A percentile compares a stretch with the other conserved stretches of the same genome.
These are phyloP conservation scores for Pogonocherus hispidulus DNA, from an alignment of 2,888 invertebrate genomes.

Conservation along the genomic window DNA sequence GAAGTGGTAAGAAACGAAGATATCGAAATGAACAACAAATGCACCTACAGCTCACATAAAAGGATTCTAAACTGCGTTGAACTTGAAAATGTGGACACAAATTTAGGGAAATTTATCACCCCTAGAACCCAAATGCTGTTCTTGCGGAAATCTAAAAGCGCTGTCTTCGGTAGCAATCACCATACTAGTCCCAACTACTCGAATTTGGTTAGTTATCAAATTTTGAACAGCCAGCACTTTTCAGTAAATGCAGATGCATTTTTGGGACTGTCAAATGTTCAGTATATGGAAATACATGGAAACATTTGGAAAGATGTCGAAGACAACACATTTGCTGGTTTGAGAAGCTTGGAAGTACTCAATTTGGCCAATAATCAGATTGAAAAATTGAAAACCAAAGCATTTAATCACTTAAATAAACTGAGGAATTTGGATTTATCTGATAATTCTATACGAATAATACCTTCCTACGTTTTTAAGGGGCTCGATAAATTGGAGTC, in stretches of 20 bases:
- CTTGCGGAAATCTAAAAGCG: not conserved
- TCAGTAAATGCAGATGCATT: conserved; percentile 15
- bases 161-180: conserved; percentile 1
- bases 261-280: conserved; percentile 25
- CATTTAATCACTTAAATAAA: conserved; percentile 20
- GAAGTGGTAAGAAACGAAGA: not conserved
- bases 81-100: conserved; percentile 10
- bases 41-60: conserved; percentile 11
- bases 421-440: conserved; percentile 24
- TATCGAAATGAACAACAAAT: conserved; percentile 25
- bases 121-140: conserved; percentile 22
- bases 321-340: conserved; percentile 24
- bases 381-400: conserved; percentile 9
- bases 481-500: conserved; percentile 3
- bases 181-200: conserved; percentile 3
- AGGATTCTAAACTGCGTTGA: conserved; percentile 23
- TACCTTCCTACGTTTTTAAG: conserved; percentile 24
- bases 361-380: conserved; percentile 26
- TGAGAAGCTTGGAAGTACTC: conserved; percentile 20
- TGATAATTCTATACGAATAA: conserved; percentile 11
- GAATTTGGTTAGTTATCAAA: conserved; percentile 17
- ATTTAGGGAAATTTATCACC: conserved; percentile 1
- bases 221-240: conserved; percentile 22
- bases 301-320: conserved; percentile 24
- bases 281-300: conserved; percentile 23